Conservation (phyloP, 2,888 invertebrate species). For the Leptinotarsa tumamoca region DNA sequence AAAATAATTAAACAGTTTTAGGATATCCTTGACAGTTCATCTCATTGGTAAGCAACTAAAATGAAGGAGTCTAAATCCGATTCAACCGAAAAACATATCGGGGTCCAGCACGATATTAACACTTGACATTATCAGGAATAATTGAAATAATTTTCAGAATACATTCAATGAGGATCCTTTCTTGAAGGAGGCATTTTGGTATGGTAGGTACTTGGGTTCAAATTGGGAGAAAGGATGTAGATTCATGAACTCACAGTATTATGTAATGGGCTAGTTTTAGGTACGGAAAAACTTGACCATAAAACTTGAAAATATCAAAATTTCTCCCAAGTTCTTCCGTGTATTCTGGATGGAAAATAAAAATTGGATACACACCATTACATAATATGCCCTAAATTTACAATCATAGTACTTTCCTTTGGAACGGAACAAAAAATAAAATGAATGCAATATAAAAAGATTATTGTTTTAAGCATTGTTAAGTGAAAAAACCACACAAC, state of each 20-base stretch:
- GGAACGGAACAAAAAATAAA: conserved; percentile 20
- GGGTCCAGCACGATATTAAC: neutral
- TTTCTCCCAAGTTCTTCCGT: no score
- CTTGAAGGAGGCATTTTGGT: conserved; percentile 2
- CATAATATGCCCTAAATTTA: conserved; percentile 22
- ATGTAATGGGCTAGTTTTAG: neutral
- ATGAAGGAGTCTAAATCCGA: conserved; percentile 49
- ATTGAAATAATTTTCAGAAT: neutral
- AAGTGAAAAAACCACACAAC: conserved; percentile 3
- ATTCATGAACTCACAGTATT: conserved; percentile 20
- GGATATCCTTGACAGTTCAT: conserved; percentile 22
- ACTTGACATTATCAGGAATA: neutral
- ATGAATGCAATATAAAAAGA: conserved; percentile 2
- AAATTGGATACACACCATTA: neutral
- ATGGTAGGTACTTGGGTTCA: conserved; percentile 24
- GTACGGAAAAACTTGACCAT: no score
- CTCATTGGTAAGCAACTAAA: conserved; percentile 35
- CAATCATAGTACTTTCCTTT: conserved; percentile 32
- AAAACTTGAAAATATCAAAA: no score
- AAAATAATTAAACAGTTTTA: conserved; percentile 44
- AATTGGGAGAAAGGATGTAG: conserved; percentile 40
- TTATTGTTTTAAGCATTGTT: conserved; percentile 13
- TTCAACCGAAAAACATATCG: conserved; percentile 41
- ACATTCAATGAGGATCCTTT: conserved; percentile 12
- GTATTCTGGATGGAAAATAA: no score